Evolutionary conservation across 2,113 vertebrate genomes (phyloP).

Genomic region (Machaerirhynchus nigripectus): DNA sequence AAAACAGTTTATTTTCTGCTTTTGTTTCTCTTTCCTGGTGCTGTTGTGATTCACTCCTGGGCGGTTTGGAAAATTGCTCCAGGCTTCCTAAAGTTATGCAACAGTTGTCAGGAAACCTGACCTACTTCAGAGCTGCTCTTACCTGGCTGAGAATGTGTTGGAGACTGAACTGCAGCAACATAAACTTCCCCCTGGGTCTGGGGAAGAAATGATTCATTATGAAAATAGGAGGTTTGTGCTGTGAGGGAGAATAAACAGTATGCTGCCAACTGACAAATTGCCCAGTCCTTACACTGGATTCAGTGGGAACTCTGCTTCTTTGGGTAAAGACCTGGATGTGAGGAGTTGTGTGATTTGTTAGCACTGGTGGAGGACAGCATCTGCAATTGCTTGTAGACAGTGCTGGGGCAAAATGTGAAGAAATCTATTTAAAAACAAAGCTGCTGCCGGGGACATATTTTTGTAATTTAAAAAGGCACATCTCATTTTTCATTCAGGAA

Average conservation of each 20-base stretch:
- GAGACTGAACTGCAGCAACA: background rate
- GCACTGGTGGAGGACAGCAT: background rate
- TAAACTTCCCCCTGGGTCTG: background rate
- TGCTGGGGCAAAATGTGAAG: background rate
- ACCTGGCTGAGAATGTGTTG: background rate
- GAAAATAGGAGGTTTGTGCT: background rate
- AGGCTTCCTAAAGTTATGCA: background rate
- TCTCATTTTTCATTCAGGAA: background rate
- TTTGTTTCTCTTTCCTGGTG: background rate
- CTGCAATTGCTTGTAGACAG: background rate
- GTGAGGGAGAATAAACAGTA: background rate
- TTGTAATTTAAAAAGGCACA: background rate
- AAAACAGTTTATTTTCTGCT: background rate
- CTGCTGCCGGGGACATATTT: background rate
- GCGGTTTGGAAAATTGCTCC: background rate
- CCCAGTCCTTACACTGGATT: background rate
- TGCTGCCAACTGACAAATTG: background rate
- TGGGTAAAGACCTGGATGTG: background rate
- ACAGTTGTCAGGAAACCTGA: background rate
- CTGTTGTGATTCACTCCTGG: slow-evolving; percentile 16
- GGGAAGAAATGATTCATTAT: background rate
- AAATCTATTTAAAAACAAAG: background rate
- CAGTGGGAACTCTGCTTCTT: background rate
- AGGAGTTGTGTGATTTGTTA: background rate
- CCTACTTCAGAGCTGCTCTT: background rate